Conservation (phyloP, 2,888 invertebrate genomes). For the Metellina segmentata region DNA sequence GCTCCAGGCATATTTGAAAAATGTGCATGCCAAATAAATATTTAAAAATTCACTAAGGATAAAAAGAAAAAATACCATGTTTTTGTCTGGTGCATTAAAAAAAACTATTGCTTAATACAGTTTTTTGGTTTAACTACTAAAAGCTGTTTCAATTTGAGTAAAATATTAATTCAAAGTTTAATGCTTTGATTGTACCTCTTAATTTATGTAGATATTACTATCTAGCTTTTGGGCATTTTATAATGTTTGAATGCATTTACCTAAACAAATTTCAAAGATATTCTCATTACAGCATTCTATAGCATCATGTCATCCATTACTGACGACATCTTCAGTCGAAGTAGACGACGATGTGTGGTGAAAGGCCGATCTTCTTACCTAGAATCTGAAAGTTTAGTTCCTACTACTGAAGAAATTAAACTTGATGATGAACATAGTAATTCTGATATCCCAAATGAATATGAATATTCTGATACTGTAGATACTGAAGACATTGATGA, state of each 20-base stretch:
- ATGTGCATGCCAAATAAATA: too few relatives aligned
- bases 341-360: slow-evolving; percentile 56
- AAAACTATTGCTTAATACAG: too few relatives aligned
- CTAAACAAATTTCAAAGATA: not conserved
- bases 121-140: too few relatives aligned
- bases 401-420: slow-evolving; percentile 10
- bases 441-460: slow-evolving; percentile 5
- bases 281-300: slow-evolving; percentile 35
- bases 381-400: slow-evolving; percentile 43
- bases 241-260: not conserved
- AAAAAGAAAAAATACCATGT: too few relatives aligned
- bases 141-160: too few relatives aligned
- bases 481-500: slow-evolving; percentile 56
- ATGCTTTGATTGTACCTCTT: too few relatives aligned
- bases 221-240: not conserved
- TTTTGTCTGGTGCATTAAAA: too few relatives aligned
- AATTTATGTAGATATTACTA: not conserved
- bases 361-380: slow-evolving; percentile 62
- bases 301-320: slow-evolving; percentile 41
- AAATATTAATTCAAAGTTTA: too few relatives aligned
- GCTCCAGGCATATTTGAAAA: too few relatives aligned
- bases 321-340: slow-evolving; percentile 17
- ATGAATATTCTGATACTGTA: slow-evolving; percentile 10
- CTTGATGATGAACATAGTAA: slow-evolving; percentile 1
- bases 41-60: too few relatives aligned